Evolutionary conservation across 37 sponge, comb jelly and placozoan genomes (phyloP).

Genomic region (Spongia lamella): DNA sequence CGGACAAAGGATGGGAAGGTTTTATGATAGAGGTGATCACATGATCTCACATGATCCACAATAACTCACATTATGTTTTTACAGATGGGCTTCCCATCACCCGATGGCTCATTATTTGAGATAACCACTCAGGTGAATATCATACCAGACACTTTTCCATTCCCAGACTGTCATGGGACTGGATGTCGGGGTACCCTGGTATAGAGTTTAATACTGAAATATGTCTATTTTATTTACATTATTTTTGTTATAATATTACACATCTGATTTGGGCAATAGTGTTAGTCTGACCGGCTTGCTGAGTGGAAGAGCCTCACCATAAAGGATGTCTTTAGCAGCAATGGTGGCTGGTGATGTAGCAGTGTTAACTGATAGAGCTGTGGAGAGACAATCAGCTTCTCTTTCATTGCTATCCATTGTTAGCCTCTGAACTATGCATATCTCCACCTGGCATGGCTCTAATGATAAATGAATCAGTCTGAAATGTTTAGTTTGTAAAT

Average conservation of each 20-base stretch:
- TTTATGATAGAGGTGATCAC: slow-evolving; percentile 78
- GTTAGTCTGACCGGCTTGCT: no score
- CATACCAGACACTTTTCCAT: slow-evolving; percentile 81
- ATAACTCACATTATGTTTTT: no score
- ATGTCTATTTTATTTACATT: no score
- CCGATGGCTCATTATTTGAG: slow-evolving; percentile 41
- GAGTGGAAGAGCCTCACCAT: no score
- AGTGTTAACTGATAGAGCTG: no score
- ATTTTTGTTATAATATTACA: no score
- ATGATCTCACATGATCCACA: background rate
- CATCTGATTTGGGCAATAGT: no score
- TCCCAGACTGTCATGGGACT: slow-evolving; percentile 78
- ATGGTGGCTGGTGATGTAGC: no score
- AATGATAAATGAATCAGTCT: background rate
- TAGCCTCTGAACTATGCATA: slow-evolving; percentile 41
- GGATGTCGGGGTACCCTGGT: slow-evolving; percentile 71
- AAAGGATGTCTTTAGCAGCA: no score
- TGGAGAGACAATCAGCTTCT: no score
- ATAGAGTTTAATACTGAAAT: no score
- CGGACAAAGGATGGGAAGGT: slow-evolving; percentile 79
- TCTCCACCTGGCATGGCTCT: slow-evolving; percentile 64
- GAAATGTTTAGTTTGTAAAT: background rate
- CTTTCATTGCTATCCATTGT: slow-evolving; percentile 21
- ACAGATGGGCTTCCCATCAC: slow-evolving; percentile 71
- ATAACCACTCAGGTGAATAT: slow-evolving; percentile 90